These are phyloP conservation scores for Ceraclea dissimilis DNA, from an alignment of 2,888 invertebrate species.

Conservation along the genomic window DNA sequence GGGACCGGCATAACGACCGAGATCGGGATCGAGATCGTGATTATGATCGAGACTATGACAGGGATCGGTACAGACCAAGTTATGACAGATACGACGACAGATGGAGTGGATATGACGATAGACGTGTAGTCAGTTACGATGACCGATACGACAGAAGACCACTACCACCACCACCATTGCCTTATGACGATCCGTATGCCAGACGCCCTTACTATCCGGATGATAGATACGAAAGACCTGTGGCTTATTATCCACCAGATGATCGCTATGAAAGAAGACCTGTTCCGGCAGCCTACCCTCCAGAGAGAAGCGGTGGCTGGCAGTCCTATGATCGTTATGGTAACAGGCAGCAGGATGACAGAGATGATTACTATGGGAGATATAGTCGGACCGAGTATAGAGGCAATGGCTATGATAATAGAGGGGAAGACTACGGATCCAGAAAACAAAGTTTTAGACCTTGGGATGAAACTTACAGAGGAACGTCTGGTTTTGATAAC, in stretches of 20 bases:
- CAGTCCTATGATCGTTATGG: conserved; percentile 21
- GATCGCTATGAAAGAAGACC: conserved; percentile 16
- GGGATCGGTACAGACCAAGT: conserved; percentile 17
- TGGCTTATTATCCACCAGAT: conserved; percentile 6
- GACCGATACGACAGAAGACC: conserved; percentile 15
- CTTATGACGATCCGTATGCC: conserved; percentile 20
- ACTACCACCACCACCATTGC: not conserved
- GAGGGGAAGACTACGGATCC: conserved; percentile 16
- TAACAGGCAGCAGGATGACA: conserved; percentile 14
- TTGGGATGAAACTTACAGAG: conserved; percentile 53
- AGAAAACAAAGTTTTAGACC: conserved; percentile 43
- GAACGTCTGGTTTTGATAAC: conserved; percentile 56
- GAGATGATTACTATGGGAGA: conserved; percentile 12
- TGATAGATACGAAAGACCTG: conserved; percentile 19
- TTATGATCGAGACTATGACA: conserved; percentile 11
- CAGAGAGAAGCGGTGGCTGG: conserved; percentile 16
- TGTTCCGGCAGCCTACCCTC: conserved; percentile 10
- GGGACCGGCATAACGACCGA: conserved; percentile 10
- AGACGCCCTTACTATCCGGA: conserved; percentile 13
- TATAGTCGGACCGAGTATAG: conserved; percentile 11
- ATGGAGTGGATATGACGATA: conserved; percentile 31
- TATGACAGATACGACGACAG: conserved; percentile 33
- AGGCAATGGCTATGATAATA: conserved; percentile 19
- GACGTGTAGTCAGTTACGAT: conserved; percentile 30
- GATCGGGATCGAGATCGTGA: conserved; percentile 13